Evolutionary conservation across 2,113 vertebrate species (phyloP), one percentile per base, ranked within the genome.

Genomic region (Propithecus coquereli): DNA sequence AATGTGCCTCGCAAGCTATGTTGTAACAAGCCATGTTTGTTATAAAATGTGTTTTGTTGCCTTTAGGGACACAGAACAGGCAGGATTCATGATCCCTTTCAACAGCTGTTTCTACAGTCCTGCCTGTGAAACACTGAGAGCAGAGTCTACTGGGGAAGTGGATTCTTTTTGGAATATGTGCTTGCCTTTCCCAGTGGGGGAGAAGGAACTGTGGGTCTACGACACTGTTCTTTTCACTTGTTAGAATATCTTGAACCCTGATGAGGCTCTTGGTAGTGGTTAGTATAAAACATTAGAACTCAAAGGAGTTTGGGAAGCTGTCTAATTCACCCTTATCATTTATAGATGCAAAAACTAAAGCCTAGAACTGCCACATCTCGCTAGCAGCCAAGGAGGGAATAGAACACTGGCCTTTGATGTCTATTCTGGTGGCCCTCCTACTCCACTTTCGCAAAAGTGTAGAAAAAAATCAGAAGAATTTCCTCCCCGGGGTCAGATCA

Each of bases 51-150:
- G 43, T 18, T 77, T 57, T 57, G n/a, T 66, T 87, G 57, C 83
- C 82, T 94, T 59, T 50, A 18, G 90, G 83, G 77, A 65, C 76
- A n/a, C 10, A 34, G 73, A 77, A 45, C 50, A 91, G 89, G 73
- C n/a, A 50, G n/a, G n/a, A 77, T 68, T 84, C 80, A 71, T 2
- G 37, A 18, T 34, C 45, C 8, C 17, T 23, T 79, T 76, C 27
- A 34, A 61, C 79, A 90, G 52, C 52, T 87, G 40, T 37, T 81
- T 80, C 80, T 22, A 32, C 0, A 11, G n/a, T 76, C 50, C 91
- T 9, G 5, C 47, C 54, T 66, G 32, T 47, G 43, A 87, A 65
- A 34, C 11, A 0, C 32, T 14, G 32, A 1, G 4, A 0, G 6
- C 20, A 52, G 6, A 23, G 10, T 71, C 40, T 54, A 1, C 4